phyloP scores from a whole-genome alignment of 2,888 invertebrate species.

The Escarpia spicata region DNA sequence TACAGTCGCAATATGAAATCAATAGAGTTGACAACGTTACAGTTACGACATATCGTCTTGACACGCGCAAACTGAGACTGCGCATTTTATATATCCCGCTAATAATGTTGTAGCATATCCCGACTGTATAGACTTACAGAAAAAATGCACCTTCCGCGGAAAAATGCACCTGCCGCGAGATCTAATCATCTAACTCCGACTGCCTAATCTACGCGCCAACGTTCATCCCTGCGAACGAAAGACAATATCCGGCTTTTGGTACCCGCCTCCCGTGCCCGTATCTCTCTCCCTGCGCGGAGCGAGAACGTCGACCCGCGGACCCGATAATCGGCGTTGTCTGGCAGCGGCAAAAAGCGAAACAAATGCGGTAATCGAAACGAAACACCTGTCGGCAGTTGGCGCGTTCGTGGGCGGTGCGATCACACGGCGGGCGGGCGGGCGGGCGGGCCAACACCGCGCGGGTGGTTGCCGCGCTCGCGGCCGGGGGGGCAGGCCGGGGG shows the following conservation, averaged over 20 bases:
- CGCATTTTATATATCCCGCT: neutral
- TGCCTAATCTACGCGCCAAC: neutral
- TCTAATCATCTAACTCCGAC: neutral
- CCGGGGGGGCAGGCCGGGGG: neutral
- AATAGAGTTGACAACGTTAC: neutral
- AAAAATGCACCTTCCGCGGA: neutral
- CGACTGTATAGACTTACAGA: no score
- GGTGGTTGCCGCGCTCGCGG: neutral
- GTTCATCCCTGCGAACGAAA: neutral
- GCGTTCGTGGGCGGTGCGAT: neutral
- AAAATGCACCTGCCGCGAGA: neutral
- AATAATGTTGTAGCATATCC: neutral
- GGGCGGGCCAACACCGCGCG: neutral
- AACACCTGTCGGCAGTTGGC: constrained; percentile 6
- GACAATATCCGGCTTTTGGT: neutral
- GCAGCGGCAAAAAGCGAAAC: constrained; percentile 10
- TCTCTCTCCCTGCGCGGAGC: neutral
- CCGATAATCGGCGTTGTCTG: neutral
- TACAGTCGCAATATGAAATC: neutral
- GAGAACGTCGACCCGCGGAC: neutral
- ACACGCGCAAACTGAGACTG: neutral
- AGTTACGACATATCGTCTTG: neutral
- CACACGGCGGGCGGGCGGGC: no score
- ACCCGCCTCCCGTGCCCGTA: neutral
- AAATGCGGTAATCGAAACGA: constrained; percentile 16